phyloP scores from a whole-genome alignment of 2,888 invertebrate species.

The Mesodorylaimus sp. region DNA sequence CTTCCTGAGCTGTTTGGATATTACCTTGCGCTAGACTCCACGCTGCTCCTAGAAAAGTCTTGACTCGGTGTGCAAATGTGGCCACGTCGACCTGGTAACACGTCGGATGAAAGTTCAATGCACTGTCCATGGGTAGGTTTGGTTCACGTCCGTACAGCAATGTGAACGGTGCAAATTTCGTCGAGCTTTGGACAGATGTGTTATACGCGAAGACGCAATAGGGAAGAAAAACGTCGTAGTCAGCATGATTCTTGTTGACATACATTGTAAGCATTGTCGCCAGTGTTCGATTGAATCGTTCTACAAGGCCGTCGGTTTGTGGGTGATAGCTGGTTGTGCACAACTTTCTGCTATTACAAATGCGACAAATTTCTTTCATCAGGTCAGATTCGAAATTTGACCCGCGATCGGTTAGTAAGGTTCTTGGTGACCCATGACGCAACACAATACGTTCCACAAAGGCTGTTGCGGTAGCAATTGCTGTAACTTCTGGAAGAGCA shows the following conservation, averaged over 20 bases:
- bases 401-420: constrained; percentile 15
- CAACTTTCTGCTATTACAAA: constrained; percentile 9
- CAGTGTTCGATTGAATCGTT: constrained; percentile 18
- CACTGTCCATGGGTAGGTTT: constrained; percentile 12
- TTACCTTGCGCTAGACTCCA: not conserved
- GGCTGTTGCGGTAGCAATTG: constrained; percentile 18
- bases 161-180: constrained; percentile 14
- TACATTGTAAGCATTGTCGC: not conserved
- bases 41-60: not conserved
- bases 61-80: not conserved
- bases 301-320: constrained; percentile 15
- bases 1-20: not conserved
- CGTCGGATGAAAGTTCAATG: not conserved
- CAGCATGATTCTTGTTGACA: not conserved
- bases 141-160: constrained; percentile 13
- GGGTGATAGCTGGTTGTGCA: constrained; percentile 13
- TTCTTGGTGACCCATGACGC: constrained; percentile 13
- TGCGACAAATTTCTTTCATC: constrained; percentile 7
- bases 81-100: not conserved
- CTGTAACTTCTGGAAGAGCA: constrained; percentile 20
- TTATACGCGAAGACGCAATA: constrained; percentile 18
- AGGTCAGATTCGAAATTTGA: constrained; percentile 14
- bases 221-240: constrained; percentile 19
- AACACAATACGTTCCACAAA: constrained; percentile 13
- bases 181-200: constrained; percentile 13